Percentiles rank a stretch among this genome's conserved stretches.
phyloP scores from a whole-genome alignment of 92 coral and sea anemone species.

The Palythoa caribaeorum region DNA sequence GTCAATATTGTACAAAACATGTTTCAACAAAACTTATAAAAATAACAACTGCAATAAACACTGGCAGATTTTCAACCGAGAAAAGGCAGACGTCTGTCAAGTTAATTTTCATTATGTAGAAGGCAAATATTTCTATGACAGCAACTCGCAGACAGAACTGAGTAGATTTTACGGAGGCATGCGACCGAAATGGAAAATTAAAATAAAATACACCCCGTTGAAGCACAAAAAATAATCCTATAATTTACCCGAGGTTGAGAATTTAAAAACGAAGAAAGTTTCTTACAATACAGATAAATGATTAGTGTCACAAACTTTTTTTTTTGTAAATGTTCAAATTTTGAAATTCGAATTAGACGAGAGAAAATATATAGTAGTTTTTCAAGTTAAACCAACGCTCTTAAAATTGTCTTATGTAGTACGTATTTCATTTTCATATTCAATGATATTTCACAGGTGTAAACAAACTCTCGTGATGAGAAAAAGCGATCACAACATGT shows the following conservation, averaged over 20 bases:
- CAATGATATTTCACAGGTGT: constrained; percentile 47
- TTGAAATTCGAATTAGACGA: not conserved
- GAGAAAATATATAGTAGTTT: not conserved
- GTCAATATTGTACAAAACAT: constrained; percentile 45
- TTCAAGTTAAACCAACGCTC: not conserved
- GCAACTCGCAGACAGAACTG: not conserved
- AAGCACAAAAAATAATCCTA: constrained; percentile 12
- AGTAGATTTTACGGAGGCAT: not conserved
- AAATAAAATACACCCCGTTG: constrained; percentile 30
- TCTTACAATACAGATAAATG: not conserved
- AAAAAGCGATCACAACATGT: constrained; percentile 33
- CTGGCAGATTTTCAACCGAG: constrained; percentile 23
- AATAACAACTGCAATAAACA: constrained; percentile 27
- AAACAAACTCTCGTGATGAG: constrained; percentile 27
- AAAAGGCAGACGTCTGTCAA: constrained; percentile 1
- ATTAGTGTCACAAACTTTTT: not conserved
- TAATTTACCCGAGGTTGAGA: not conserved
- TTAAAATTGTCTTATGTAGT: constrained; percentile 6
- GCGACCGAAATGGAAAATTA: not conserved
- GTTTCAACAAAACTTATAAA: constrained; percentile 43
- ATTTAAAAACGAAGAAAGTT: not conserved
- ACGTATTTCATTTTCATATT: constrained; percentile 33
- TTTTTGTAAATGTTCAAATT: not conserved
- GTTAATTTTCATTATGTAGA: constrained; percentile 19
- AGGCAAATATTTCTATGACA: not conserved